Base-by-base conservation (phyloP, 1,140 invertebrate genomes). In the Proctacanthus coquilletti region DNA sequence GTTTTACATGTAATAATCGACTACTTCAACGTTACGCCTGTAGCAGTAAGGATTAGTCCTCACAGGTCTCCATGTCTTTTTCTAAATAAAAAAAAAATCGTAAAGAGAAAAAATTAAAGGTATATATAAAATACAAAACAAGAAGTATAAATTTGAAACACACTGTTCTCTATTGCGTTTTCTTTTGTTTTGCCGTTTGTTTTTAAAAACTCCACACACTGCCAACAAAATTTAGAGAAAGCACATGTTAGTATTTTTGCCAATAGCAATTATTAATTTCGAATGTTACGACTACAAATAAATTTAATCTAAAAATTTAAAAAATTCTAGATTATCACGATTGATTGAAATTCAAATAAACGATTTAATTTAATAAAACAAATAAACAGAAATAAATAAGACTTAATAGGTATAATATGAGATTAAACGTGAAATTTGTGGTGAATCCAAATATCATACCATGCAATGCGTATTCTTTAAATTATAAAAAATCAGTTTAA, bases 21-120 rank as follows among this genome's bases (percentile, higher is more conserved):
- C 50, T 53, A 53, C 53, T 43, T 56, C 55, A 40, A 58, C 48
- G 44, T 51, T 50, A 48, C 55, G 55, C 41, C 51, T 52, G 49
- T 51, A 58, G 47, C 51, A 58, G 44, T 54, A 54, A 46, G 51
- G 52, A 56, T 58, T 56, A 47, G 58, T 54, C 54, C 55, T 53
- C 36, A 58, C 55, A 44, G 55, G 55, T 43, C 50, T 58, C 55
- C 55, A 58, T 49, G 52, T 56, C 48, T 57, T 57, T 53, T 51
- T 53, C 47, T 13, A 32, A 55, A 51, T 56, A 51, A 29, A 44
- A 47, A 47, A 35, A 34, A 41, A 41, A 46, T 42, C 42, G 15
- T 33, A 33, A 33, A 31, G 39, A 37, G 47, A 51, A 50, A 49
- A 45, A 39, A 44, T 40, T 40, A 42, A 42, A 44, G 38, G 5